These are phyloP conservation scores for Galerucella nymphaeae DNA, from an alignment of 2,888 invertebrate genomes.

Conservation along the genomic window DNA sequence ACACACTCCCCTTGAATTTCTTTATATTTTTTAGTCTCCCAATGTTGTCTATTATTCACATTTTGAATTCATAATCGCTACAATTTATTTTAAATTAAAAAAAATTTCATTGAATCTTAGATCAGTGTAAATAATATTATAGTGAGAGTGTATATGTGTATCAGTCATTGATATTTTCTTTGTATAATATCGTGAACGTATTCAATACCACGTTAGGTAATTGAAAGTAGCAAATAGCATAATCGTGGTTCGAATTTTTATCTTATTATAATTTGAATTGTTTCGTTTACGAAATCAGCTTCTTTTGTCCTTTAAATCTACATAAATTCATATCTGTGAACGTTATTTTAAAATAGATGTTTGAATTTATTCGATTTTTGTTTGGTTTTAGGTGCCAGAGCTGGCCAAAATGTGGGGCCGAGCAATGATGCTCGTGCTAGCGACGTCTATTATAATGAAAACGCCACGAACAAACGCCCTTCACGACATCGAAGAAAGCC, in stretches of 20 bases:
- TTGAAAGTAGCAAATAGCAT: constrained; percentile 22
- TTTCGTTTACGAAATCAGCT: constrained; percentile 5
- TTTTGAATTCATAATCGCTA: too few relatives aligned
- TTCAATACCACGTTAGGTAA: constrained; percentile 20
- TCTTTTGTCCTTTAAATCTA: too few relatives aligned
- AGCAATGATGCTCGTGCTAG: constrained; percentile 64
- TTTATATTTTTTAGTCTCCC: too few relatives aligned
- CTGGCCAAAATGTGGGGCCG: constrained; percentile 68
- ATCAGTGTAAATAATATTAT: neutral
- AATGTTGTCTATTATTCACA: too few relatives aligned
- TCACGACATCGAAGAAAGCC: constrained; percentile 64
- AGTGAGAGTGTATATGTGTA: neutral
- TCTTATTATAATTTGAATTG: constrained; percentile 5
- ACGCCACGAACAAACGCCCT: constrained; percentile 44
- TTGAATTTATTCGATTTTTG: neutral
- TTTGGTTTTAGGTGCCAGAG: constrained; percentile 61
- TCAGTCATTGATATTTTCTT: constrained; percentile 1
- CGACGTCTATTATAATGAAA: constrained; percentile 62
- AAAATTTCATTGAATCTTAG: too few relatives aligned
- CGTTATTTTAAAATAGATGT: too few relatives aligned
- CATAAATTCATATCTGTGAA: too few relatives aligned
- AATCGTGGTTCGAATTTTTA: constrained; percentile 21
- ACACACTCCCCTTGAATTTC: too few relatives aligned
- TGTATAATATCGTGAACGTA: constrained; percentile 2
- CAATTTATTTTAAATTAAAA: too few relatives aligned